A percentile compares a stretch with the other conserved stretches of the same genome.
Conservation (phyloP, 2,888 invertebrate genomes). For the Caenorhabditis zanzibari region DNA sequence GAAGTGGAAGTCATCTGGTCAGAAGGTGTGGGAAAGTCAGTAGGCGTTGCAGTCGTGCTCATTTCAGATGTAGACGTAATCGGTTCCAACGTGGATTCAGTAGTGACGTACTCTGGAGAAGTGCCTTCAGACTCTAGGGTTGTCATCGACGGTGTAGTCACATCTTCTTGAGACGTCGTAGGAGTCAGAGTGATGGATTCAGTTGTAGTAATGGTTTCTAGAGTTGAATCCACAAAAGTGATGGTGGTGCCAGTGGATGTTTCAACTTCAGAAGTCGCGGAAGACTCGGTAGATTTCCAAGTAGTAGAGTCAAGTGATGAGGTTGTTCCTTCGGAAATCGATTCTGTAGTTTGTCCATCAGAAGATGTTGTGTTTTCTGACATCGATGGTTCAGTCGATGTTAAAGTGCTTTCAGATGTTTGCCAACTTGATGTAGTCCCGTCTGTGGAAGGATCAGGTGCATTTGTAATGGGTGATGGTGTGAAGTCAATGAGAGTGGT, state of each 20-base stretch:
- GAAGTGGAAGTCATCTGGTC: constrained; percentile 8
- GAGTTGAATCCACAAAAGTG: constrained; percentile 44
- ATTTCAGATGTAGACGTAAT: not conserved
- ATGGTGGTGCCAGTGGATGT: constrained; percentile 37
- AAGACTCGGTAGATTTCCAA: not conserved
- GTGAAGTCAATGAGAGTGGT: constrained; percentile 13
- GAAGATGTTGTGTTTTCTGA: constrained; percentile 1
- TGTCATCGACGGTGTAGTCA: not conserved
- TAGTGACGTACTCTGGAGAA: constrained; percentile 27
- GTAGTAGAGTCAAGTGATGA: constrained; percentile 12
- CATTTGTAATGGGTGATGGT: not conserved
- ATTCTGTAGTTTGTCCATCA: not conserved
- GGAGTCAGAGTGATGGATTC: constrained; percentile 8
- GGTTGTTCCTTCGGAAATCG: constrained; percentile 24
- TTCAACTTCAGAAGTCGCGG: not conserved
- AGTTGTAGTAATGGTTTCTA: constrained; percentile 31
- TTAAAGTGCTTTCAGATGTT: constrained; percentile 3
- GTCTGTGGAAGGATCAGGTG: not conserved
- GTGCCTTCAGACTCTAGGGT: constrained; percentile 46
- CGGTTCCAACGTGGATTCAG: constrained; percentile 20
- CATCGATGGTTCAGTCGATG: not conserved
- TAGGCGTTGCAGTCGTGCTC: not conserved
- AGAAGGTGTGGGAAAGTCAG: constrained; percentile 17
- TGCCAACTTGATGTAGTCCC: constrained; percentile 14
- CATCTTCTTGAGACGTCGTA: not conserved